Base-by-base conservation (phyloP, 2,888 invertebrate genomes). In the Prenolepis imparis region DNA sequence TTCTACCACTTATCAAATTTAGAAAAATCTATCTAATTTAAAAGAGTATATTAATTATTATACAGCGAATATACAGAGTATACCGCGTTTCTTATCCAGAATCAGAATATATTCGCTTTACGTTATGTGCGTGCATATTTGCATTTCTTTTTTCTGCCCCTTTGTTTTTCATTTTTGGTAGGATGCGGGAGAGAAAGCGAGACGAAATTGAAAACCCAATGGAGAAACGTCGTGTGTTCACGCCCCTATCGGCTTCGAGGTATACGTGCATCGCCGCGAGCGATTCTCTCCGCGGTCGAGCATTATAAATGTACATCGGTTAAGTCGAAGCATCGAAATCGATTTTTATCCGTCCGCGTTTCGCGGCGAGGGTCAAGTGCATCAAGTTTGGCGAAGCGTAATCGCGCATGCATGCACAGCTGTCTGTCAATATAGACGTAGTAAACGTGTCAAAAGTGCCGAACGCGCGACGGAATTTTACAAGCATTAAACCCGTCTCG, bases 151-250 rank as follows among this genome's bases (percentile, higher is more conserved):
- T 84, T 83, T 55, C 86, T 59, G 72, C 84, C 86, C 73, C 73
- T 72, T 75, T 85, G 66, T 83, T 75, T 68, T 61, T 75, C 73
- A 48, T 61, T 75, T 41, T 66, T 80, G 36, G 52, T 61, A 57
- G 18, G 52, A 64, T 55, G 32, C 41, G 70, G 61, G 57, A 73
- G 75, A 73, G 75, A 78, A 82, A 84, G 88, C 87, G 84, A 85
- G 86, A 82, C 83, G 87, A 87, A 90, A 91, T 91, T 91, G 92
- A 91, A 92, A 92, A 89, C 75, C 84, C 85, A 84, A 87, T 86
- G 88, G 88, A 89, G 86, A 89, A 89, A 89, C 86, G 88, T 90
- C 89, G 83, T 83, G 48, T 18, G 87, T 91, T 89, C 89, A 86
- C 91, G 89, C 90, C 89, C 89, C 85, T 84, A 15, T 82, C 82